phyloP scores from a whole-genome alignment of 2,797 vertebrate species.

The Chromis chromis region DNA sequence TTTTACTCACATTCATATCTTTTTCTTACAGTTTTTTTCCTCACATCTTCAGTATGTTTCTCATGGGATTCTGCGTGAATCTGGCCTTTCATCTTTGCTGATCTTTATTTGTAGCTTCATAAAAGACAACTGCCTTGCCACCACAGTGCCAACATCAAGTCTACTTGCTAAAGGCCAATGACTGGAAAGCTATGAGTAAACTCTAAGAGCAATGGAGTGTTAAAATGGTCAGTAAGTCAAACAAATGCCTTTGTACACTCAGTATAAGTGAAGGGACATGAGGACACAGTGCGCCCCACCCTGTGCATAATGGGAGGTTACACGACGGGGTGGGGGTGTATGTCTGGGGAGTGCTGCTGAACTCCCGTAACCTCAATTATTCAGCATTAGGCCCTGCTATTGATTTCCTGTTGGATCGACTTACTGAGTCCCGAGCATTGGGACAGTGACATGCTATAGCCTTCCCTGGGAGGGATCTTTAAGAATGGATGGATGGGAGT shows the following conservation, averaged over 20 bases:
- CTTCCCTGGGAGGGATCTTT: constrained; percentile 68
- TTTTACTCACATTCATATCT: constrained; percentile 21
- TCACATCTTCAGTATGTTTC: not conserved
- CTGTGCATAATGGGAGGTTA: constrained; percentile 70
- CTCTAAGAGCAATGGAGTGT: constrained; percentile 33
- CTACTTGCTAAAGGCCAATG: constrained; percentile 4
- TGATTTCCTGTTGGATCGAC: constrained; percentile 87
- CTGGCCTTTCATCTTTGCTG: not conserved
- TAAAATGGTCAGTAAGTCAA: constrained; percentile 57
- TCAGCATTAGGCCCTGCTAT: constrained; percentile 86
- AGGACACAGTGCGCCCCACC: constrained; percentile 51
- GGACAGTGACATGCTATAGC: constrained; percentile 78
- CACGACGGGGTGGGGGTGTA: constrained; percentile 44
- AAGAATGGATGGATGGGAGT: constrained; percentile 71
- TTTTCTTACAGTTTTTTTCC: not conserved
- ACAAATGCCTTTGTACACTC: constrained; percentile 59
- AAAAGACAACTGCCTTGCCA: not conserved
- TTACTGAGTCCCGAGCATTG: constrained; percentile 80
- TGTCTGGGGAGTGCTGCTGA: constrained; percentile 79
- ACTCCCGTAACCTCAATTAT: constrained; percentile 89
- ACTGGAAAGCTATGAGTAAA: constrained; percentile 10
- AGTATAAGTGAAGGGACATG: constrained; percentile 52
- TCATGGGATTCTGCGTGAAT: constrained; percentile 5
- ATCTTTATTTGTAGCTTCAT: constrained; percentile 3
- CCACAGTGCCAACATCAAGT: not conserved